phyloP scores from a whole-genome alignment of 2,888 invertebrate species.

The Thecophora atra region DNA sequence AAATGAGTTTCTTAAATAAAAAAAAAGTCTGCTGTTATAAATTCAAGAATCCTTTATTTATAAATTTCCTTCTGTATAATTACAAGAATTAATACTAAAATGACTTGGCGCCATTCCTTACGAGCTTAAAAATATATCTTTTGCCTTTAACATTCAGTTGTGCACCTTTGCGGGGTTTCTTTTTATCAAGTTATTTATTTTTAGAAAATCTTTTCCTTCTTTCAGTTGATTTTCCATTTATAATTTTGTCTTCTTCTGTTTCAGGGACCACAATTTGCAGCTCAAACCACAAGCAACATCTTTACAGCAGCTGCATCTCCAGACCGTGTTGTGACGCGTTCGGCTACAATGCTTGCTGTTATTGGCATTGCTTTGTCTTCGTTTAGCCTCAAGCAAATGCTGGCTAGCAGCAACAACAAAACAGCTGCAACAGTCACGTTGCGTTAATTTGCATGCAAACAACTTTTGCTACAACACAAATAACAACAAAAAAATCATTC shows the following conservation, averaged over 20 bases:
- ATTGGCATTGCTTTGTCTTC: conserved; percentile 72
- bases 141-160: no score
- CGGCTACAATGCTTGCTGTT: conserved; percentile 70
- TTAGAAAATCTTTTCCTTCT: no score
- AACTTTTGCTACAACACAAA: conserved; percentile 2
- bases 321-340: conserved; percentile 70
- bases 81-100: no score
- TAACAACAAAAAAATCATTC: conserved; percentile 32
- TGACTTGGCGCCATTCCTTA: no score
- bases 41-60: no score
- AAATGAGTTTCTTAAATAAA: no score
- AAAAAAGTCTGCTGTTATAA: no score
- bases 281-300: conserved; percentile 50
- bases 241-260: conserved; percentile 26
- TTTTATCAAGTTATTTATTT: no score
- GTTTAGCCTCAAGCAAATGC: conserved; percentile 73
- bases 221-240: no score
- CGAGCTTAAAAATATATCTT: no score
- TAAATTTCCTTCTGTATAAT: no score
- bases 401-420: conserved; percentile 62
- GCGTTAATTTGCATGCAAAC: conserved; percentile 55
- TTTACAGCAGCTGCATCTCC: conserved; percentile 57
- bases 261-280: conserved; percentile 49
- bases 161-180: no score
- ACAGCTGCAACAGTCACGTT: conserved; percentile 45